Conservation (phyloP, 2,113 vertebrate species). For the Platysteira castanea region DNA sequence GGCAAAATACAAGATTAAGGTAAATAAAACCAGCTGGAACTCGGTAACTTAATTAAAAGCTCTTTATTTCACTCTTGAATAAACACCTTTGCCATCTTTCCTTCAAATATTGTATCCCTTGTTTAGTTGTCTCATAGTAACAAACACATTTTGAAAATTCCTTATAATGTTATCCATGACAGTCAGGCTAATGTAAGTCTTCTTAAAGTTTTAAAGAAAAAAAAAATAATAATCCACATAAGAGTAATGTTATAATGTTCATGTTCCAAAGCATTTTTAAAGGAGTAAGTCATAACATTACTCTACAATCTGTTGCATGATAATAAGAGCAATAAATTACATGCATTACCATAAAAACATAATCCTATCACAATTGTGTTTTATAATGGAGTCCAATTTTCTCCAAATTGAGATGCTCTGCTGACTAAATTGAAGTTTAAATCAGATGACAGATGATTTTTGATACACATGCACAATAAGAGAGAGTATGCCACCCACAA, state of each 20-base stretch:
- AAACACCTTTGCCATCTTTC: neutral
- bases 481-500: constrained; percentile 44
- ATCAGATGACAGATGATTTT: constrained; percentile 47
- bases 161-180: neutral
- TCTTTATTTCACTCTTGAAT: neutral
- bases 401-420: constrained; percentile 31
- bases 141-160: neutral
- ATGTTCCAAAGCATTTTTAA: neutral
- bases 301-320: constrained; percentile 1
- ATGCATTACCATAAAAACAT: constrained; percentile 30
- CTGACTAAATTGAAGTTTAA: constrained; percentile 54
- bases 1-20: neutral
- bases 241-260: neutral
- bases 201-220: neutral
- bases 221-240: neutral
- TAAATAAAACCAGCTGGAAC: neutral
- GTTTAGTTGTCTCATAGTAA: neutral
- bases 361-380: constrained; percentile 38
- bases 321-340: constrained; percentile 36
- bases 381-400: constrained; percentile 51
- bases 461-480: neutral
- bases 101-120: neutral
- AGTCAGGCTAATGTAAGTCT: neutral
- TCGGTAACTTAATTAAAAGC: neutral
- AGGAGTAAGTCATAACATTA: constrained; percentile 32